A percentile compares a stretch with the other conserved stretches of the same genome.
Conservation (phyloP, 2,888 invertebrate species). For the Chironomus tentans region DNA sequence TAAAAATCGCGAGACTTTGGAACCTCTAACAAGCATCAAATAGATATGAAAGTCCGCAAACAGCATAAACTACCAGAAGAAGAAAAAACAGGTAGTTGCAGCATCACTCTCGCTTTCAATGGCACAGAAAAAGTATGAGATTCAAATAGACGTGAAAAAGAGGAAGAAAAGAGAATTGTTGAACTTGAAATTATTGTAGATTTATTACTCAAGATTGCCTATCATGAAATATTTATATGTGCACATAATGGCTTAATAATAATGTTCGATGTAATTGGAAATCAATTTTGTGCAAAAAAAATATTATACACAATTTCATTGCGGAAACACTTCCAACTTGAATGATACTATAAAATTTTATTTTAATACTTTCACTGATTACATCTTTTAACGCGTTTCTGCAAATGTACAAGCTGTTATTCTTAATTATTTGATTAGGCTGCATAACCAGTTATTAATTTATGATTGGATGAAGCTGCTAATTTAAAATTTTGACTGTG, state of each 20-base stretch:
- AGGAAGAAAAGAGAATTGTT: background rate
- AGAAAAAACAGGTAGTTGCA: background rate
- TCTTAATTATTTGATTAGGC: background rate
- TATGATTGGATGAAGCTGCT: no score
- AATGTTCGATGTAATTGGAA: background rate
- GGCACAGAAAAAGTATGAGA: slow-evolving; percentile 3
- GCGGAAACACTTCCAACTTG: background rate
- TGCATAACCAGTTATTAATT: no score
- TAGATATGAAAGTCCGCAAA: slow-evolving; percentile 24
- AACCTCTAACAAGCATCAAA: background rate
- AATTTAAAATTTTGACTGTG: no score
- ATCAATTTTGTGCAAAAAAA: background rate
- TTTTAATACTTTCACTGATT: background rate
- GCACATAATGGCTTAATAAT: background rate
- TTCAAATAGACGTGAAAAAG: background rate
- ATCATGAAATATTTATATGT: background rate
- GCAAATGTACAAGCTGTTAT: background rate
- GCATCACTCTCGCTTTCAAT: slow-evolving; percentile 18
- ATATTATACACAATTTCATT: background rate
- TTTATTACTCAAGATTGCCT: background rate
- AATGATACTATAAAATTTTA: background rate
- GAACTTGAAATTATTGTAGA: background rate
- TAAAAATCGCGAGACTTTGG: no score
- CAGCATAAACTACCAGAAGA: background rate
- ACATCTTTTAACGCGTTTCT: background rate